Base-by-base conservation (phyloP, 2,888 invertebrate species). In the Zygothrica quintamaculata region DNA sequence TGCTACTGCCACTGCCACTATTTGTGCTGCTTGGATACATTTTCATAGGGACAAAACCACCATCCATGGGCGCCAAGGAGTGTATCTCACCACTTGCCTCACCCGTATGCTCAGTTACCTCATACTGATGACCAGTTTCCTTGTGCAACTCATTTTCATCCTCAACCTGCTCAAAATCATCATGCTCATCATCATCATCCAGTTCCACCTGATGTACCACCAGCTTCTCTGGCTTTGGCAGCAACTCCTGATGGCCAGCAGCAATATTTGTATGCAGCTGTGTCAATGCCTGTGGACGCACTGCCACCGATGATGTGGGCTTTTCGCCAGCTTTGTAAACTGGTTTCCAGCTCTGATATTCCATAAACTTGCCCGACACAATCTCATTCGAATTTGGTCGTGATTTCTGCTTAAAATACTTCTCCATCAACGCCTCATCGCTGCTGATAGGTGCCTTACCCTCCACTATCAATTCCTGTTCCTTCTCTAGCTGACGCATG, bases 401-500 rank as follows among this genome's bases (percentile, higher is more conserved):
- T 0, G 46, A 33, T 25, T 75, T 87, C 1, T 60, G 59, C 56
- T 70, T 62, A 44, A 82, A 67, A 50, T 87, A 76, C 55, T 87
- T 78, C 2, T 87, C 77, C 68, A 79, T 57, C 0, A 82, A 57
- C 0, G 70, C 67, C 40, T 84, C 84, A 46, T 72, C 81, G 40
- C 74, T 80, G 53, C 65, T 84, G 36, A 65, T 40, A 0, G 89
- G 88, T 11, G 47, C 37, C 7, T 76, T 80, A 12, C 86, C 88
- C 73, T 90, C 90, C 1, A 85, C 89, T 37, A 90, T 88, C 11
- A 88, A 64, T 42, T 90, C 90, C 56, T 90, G 90, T 22, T 90
- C 87, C 48, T 86, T 89, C 65, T 90, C 91, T 51, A 90, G 42
- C 43, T 76, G 79, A 0, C 87, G 60, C 65, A 84, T 78, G 0